phyloP scores from a whole-genome alignment of 2,797 vertebrate genomes.

The Microhierax caerulescens region DNA sequence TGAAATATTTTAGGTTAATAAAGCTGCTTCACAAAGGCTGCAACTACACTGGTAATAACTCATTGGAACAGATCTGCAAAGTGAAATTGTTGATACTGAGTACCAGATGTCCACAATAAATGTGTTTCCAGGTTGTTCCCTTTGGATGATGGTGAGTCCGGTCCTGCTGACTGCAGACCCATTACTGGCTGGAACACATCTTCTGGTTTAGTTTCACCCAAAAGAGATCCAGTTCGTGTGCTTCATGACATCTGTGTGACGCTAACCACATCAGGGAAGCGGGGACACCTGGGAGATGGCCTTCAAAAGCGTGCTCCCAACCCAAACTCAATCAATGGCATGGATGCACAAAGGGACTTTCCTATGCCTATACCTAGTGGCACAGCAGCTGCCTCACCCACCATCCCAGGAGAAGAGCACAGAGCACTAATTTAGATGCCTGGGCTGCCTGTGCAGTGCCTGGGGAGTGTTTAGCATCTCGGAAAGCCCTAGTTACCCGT shows the following conservation, averaged over 20 bases:
- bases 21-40: background rate
- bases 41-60: background rate
- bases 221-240: background rate
- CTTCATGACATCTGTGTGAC: fast-evolving
- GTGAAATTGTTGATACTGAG: background rate
- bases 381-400: background rate
- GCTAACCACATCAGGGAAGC: background rate
- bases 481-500: background rate
- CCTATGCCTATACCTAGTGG: background rate
- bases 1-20: background rate
- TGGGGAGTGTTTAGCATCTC: constrained; percentile 1
- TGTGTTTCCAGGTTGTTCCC: background rate
- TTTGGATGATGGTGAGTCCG: background rate
- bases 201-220: background rate
- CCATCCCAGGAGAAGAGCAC: background rate
- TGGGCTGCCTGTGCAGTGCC: background rate
- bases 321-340: fast-evolving
- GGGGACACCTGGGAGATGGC: background rate
- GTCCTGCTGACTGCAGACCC: background rate
- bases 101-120: constrained; percentile 8
- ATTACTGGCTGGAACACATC: background rate
- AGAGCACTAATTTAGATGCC: background rate
- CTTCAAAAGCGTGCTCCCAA: background rate
- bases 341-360: background rate
- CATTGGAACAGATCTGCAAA: background rate